Base-by-base conservation (phyloP, 2,888 invertebrate genomes). In the Lycocerus yunnanus region DNA sequence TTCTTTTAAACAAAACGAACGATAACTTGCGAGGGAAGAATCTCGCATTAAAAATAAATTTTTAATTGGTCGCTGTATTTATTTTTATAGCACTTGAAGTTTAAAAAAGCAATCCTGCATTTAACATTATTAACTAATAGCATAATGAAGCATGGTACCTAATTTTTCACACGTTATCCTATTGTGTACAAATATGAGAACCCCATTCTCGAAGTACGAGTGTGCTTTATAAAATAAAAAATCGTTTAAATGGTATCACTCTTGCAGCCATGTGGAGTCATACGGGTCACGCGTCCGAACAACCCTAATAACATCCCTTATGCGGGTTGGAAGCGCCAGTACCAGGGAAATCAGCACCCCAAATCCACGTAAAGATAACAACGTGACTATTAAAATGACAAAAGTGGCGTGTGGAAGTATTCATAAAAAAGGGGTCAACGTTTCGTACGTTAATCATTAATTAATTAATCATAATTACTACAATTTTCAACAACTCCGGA, bases 261-360 rank as follows among this genome's bases (percentile, higher is more conserved):
- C 43, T 27, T 63, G 24, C 15, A 58, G 73, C 75, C 77, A 79
- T 79, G 68, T 78, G 79, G 74, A 72, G 72, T 76, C 74, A 79
- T 79, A 79, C 77, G 79, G 79, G 79, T 79, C 79, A 78, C 79
- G 78, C 77, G 78, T 68, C 68, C 21, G 43, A 71, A 78, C 77
- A 79, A 75, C 79, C 79, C 79, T 70, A 77, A 76, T 76, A 72
- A 67, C 78, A 73, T 79, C 77, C 76, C 78, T 75, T 76, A 79
- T 79, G 79, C 78, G 79, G 79, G 79, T 69, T 76, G 73, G 71
- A 77, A 74, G 76, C 74, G 72, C 76, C 71, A 68, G 69, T 72
- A 20, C 68, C 66, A 13, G 27, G 21, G 21, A 73, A 75, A 75
- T 73, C 66, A 15, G 69, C 70, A 75, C 75, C 75, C 75, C 61